Percentiles rank a stretch among this genome's conserved stretches.
Conservation (phyloP, 2,797 vertebrate genomes). For the Anableps anableps region DNA sequence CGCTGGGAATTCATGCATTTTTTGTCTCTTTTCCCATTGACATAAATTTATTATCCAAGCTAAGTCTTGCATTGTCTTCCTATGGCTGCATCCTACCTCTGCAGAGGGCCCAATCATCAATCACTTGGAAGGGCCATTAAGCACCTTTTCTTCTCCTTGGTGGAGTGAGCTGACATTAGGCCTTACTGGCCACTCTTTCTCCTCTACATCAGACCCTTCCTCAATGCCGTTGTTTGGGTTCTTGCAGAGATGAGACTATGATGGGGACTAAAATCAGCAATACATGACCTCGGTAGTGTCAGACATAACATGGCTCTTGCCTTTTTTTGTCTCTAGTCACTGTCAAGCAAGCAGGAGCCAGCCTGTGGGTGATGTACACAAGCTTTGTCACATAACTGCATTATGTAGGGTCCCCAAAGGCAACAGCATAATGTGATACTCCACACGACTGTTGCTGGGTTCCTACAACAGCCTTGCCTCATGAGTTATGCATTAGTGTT, state of each 20-base stretch:
- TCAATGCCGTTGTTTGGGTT: not conserved
- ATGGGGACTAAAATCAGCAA: slow-evolving; percentile 34
- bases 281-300: slow-evolving; percentile 32
- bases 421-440: slow-evolving; percentile 69
- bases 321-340: slow-evolving; percentile 24
- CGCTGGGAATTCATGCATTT: slow-evolving; percentile 16
- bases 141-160: slow-evolving; percentile 54
- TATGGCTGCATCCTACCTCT: slow-evolving; percentile 36
- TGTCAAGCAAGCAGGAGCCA: slow-evolving; percentile 47
- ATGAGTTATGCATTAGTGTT: slow-evolving; percentile 71
- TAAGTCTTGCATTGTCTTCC: slow-evolving; percentile 35
- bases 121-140: slow-evolving; percentile 59
- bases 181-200: slow-evolving; percentile 25
- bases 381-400: slow-evolving; percentile 75
- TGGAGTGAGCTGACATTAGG: slow-evolving; percentile 45
- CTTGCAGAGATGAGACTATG: not conserved
- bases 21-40: slow-evolving; percentile 32
- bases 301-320: slow-evolving; percentile 37
- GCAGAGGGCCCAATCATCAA: slow-evolving; percentile 48
- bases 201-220: not conserved
- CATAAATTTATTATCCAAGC: slow-evolving; percentile 49
- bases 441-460: slow-evolving; percentile 45
- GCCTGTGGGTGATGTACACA: slow-evolving; percentile 71
- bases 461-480: slow-evolving; percentile 58
- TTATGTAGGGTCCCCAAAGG: slow-evolving; percentile 74